phyloP scores from a whole-genome alignment of 2,113 vertebrate genomes.

The Callospermophilus lateralis region DNA sequence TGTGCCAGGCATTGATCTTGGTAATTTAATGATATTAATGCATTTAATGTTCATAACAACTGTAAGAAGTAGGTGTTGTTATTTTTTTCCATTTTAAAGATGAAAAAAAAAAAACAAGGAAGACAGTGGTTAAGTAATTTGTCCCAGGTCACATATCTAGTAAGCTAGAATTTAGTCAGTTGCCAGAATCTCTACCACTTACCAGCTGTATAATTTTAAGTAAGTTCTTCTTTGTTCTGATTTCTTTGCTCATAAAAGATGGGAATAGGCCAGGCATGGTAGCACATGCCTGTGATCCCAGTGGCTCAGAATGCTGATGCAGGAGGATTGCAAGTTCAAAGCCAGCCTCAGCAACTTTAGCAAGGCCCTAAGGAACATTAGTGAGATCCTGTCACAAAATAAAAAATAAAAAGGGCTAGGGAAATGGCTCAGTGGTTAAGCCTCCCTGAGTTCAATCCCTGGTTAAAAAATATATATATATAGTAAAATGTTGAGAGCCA shows the following conservation, averaged over 20 bases:
- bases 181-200: slow-evolving; percentile 9
- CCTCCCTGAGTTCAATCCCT: too few species aligned
- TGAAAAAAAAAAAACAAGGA: slow-evolving; percentile 43
- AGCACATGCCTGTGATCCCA: too few species aligned
- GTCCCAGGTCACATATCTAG: neutral
- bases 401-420: too few species aligned
- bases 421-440: too few species aligned
- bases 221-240: slow-evolving; percentile 13
- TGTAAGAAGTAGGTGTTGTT: neutral
- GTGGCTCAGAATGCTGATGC: too few species aligned
- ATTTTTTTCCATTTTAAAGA: slow-evolving; percentile 29
- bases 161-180: slow-evolving; percentile 30
- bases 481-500: too few species aligned
- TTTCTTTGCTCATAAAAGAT: slow-evolving; percentile 38
- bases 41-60: slow-evolving; percentile 15
- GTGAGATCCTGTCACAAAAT: too few species aligned
- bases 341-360: too few species aligned
- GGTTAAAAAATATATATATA: too few species aligned
- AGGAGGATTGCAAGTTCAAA: too few species aligned
- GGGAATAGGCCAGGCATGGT: neutral
- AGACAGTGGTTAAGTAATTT: slow-evolving; percentile 20
- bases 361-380: too few species aligned
- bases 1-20: neutral
- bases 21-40: neutral
- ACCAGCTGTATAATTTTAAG: slow-evolving; percentile 38